Conservation (phyloP, 2,888 invertebrate genomes). For the Panzeria rudis region DNA sequence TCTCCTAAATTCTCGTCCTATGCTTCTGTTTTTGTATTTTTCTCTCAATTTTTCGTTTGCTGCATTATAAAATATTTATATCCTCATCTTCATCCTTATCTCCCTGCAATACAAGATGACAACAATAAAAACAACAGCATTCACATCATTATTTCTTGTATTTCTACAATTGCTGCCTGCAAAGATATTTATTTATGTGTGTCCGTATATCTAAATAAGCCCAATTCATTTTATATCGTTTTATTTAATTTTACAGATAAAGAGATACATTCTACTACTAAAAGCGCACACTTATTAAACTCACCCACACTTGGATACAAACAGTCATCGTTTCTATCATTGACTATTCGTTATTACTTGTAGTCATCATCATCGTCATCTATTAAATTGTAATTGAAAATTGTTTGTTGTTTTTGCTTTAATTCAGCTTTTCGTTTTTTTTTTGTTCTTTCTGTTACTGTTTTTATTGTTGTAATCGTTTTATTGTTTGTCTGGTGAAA, state of each 20-base stretch:
- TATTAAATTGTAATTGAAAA: slow-evolving; percentile 70
- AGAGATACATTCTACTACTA: slow-evolving; percentile 40
- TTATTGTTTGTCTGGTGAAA: slow-evolving; percentile 43
- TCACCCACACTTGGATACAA: not conserved
- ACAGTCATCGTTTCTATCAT: slow-evolving; percentile 40
- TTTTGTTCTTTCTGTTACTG: slow-evolving; percentile 36
- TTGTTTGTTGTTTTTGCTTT: slow-evolving; percentile 45
- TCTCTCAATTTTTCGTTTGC: slow-evolving; percentile 36
- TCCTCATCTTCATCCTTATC: slow-evolving; percentile 43
- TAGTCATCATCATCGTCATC: slow-evolving; percentile 56
- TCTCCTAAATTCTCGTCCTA: slow-evolving; percentile 21
- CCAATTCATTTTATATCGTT: slow-evolving; percentile 56
- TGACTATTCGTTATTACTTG: slow-evolving; percentile 63
- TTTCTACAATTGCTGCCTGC: slow-evolving; percentile 9
- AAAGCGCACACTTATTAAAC: slow-evolving; percentile 29
- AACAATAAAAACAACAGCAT: not conserved
- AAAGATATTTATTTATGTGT: slow-evolving; percentile 12
- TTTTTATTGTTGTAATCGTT: slow-evolving; percentile 67
- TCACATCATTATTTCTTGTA: slow-evolving; percentile 28
- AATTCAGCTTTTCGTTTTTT: slow-evolving; percentile 73
- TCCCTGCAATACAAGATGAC: slow-evolving; percentile 7
- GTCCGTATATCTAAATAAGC: slow-evolving; percentile 10
- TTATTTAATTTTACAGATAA: slow-evolving; percentile 60
- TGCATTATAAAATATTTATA: slow-evolving; percentile 46
- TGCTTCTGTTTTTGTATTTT: not conserved